phyloP scores from a whole-genome alignment of 2,888 invertebrate species.

The Fissipunctia ypsillon region DNA sequence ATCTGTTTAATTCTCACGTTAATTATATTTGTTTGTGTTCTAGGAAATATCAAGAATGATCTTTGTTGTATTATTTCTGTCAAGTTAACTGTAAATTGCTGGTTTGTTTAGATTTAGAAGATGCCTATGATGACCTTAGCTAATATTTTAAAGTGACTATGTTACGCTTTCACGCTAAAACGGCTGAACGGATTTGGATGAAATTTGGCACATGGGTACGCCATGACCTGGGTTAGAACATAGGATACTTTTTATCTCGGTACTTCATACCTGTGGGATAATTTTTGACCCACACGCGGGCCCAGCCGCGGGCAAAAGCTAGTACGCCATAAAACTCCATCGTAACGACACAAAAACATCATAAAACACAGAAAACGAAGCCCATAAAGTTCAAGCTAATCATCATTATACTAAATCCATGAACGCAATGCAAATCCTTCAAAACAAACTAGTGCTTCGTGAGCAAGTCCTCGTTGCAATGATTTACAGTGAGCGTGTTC shows the following conservation, averaged over 20 bases:
- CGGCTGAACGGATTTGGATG: too few species aligned
- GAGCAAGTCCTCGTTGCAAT: slow-evolving; percentile 61
- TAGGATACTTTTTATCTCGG: too few species aligned
- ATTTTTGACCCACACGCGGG: too few species aligned
- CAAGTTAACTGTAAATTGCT: not conserved
- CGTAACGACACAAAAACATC: slow-evolving; percentile 14
- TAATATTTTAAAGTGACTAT: too few species aligned
- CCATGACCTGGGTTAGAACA: too few species aligned
- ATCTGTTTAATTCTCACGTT: slow-evolving; percentile 27
- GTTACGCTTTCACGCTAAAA: too few species aligned
- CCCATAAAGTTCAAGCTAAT: slow-evolving; percentile 42
- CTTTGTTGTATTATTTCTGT: not conserved
- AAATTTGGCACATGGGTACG: too few species aligned
- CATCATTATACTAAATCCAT: slow-evolving; percentile 53
- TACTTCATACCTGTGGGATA: too few species aligned
- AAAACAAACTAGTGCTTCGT: slow-evolving; percentile 59
- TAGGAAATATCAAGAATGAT: slow-evolving; percentile 7
- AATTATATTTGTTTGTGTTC: not conserved
- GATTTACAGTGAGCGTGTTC: slow-evolving; percentile 64
- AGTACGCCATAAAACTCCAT: not conserved
- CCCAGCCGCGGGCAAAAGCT: too few species aligned
- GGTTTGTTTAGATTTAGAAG: not conserved
- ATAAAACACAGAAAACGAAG: slow-evolving; percentile 28
- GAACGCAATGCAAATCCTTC: slow-evolving; percentile 60
- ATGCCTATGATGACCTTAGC: too few species aligned